Evolutionary conservation across 2,113 vertebrate genomes (phyloP).

Genomic region (Ranitomeya imitator): DNA sequence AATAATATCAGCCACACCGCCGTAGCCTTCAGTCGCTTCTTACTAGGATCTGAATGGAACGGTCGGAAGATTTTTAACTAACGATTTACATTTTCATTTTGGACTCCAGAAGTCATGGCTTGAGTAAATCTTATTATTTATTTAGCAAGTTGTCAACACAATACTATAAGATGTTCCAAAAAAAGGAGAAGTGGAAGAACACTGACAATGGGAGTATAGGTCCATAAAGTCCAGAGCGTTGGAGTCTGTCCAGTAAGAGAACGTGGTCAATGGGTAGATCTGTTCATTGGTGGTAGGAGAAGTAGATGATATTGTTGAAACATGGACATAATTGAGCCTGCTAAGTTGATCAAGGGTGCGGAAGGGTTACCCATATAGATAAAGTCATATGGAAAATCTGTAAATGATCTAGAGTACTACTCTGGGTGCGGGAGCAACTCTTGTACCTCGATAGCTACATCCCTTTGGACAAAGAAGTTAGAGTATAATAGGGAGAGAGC

Average conservation of each 20-base stretch:
- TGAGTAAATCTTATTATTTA: not conserved
- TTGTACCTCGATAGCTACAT: no score
- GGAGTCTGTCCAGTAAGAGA: not conserved
- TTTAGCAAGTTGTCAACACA: not conserved
- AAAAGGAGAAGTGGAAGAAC: not conserved
- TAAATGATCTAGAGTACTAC: no score
- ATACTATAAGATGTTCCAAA: not conserved
- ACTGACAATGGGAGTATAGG: not conserved
- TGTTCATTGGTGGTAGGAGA: not conserved
- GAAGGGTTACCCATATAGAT: no score
- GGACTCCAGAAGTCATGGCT: not conserved
- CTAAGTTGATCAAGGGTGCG: no score
- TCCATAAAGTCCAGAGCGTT: not conserved
- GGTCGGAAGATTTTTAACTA: conserved; percentile 27
- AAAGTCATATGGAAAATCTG: no score
- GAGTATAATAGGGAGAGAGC: no score
- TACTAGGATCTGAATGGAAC: conserved; percentile 30
- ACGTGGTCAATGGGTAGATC: not conserved
- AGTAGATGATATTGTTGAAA: not conserved
- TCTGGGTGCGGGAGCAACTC: no score
- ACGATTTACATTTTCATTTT: conserved; percentile 22
- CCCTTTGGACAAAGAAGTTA: no score
- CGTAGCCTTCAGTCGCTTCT: conserved; percentile 14
- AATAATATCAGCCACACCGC: conserved; percentile 31
- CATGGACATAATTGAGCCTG: not conserved